phyloP scores from a whole-genome alignment of 2,797 vertebrate genomes.

The Lateolabrax maculatus region DNA sequence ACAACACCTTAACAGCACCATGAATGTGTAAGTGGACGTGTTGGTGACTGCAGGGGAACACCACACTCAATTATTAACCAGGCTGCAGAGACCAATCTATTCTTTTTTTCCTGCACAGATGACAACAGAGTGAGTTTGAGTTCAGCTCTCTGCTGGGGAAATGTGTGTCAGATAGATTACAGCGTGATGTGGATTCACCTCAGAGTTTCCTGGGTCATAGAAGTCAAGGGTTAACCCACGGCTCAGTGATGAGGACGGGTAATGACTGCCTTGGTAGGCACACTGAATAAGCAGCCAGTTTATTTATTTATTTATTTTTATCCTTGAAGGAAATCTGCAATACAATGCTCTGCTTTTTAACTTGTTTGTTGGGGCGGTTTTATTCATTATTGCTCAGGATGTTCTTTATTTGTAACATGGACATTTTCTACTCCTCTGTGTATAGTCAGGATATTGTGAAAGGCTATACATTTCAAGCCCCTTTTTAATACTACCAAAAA shows the following conservation, averaged over 20 bases:
- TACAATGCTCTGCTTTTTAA: not conserved
- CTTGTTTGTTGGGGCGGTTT: not conserved
- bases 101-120: conserved; percentile 55
- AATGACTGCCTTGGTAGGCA: not conserved
- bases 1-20: not conserved
- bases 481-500: not conserved
- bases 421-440: not conserved
- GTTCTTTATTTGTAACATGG: not conserved
- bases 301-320: not conserved
- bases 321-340: not conserved
- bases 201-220: not conserved
- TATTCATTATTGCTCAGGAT: not conserved
- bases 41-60: conserved; percentile 13
- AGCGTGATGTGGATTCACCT: not conserved
- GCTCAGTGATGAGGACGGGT: conserved; percentile 27
- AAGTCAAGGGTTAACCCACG: conserved; percentile 1
- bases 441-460: not conserved
- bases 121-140: conserved; percentile 26
- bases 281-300: not conserved
- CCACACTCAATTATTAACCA: conserved; percentile 34
- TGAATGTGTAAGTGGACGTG: not conserved
- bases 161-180: conserved; percentile 29
- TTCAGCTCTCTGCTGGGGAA: conserved; percentile 20
- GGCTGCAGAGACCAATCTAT: conserved; percentile 20
- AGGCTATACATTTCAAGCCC: not conserved